Evolutionary conservation across 2,888 invertebrate species (phyloP).

Genomic region (Clistopyga incitator): DNA sequence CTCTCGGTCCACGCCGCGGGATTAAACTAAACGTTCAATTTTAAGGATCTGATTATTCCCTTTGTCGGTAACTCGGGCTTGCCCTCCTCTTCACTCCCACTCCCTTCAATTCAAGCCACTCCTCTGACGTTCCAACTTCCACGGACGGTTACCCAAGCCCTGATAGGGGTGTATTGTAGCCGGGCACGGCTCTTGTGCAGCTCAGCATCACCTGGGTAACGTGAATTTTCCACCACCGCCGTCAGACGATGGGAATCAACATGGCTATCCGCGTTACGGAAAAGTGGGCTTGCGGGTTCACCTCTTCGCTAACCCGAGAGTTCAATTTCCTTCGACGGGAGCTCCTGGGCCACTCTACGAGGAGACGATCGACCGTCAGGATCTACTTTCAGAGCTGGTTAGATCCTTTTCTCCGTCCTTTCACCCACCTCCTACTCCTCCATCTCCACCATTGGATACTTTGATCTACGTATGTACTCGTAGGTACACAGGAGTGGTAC

Average conservation of each 20-base stretch:
- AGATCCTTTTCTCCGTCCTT: constrained; percentile 7
- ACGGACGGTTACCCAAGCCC: not conserved
- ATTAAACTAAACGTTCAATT: constrained; percentile 52
- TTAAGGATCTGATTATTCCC: constrained; percentile 50
- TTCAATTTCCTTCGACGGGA: constrained; percentile 36
- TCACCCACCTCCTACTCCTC: too few relatives aligned
- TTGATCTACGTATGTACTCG: constrained; percentile 4
- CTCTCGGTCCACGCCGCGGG: constrained; percentile 43
- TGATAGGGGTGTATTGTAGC: constrained; percentile 7
- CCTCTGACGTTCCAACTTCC: constrained; percentile 13
- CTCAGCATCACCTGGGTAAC: constrained; percentile 13
- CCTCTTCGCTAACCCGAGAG: constrained; percentile 14
- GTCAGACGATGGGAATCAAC: not conserved
- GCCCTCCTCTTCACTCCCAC: not conserved
- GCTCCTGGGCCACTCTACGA: not conserved
- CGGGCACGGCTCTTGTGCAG: constrained; percentile 6
- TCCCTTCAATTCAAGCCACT: constrained; percentile 2
- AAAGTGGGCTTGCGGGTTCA: constrained; percentile 17
- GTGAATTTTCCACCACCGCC: constrained; percentile 7
- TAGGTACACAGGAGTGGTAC: not conserved
- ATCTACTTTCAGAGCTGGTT: not conserved
- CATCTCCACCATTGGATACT: not conserved
- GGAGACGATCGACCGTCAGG: not conserved
- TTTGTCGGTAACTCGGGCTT: constrained; percentile 37
- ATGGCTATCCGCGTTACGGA: not conserved